phyloP scores from a whole-genome alignment of 2,888 invertebrate genomes.

The Heliconius ethilla region DNA sequence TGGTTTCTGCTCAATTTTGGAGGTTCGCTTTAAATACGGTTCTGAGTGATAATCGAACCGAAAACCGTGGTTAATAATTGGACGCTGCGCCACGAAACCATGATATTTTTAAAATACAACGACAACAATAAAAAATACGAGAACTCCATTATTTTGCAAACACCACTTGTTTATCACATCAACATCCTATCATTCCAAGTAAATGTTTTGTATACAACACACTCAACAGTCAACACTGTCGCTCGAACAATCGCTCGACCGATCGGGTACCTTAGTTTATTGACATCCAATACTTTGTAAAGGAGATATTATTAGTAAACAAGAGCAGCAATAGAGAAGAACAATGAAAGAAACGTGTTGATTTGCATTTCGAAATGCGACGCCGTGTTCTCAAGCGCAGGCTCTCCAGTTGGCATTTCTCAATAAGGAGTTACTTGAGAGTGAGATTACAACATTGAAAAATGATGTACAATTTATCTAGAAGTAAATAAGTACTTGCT shows the following conservation, averaged over 20 bases:
- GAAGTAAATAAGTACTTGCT: conserved; percentile 11
- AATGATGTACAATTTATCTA: conserved; percentile 26
- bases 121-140: not conserved
- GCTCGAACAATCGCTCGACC: conserved; percentile 33
- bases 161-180: not conserved
- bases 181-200: conserved; percentile 18
- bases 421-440: conserved; percentile 35
- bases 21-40: too few species aligned
- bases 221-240: conserved; percentile 20
- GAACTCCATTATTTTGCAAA: not conserved
- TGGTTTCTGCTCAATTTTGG: too few species aligned
- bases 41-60: not conserved
- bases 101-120: not conserved
- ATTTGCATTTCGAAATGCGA: conserved; percentile 62
- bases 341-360: conserved; percentile 54
- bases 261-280: conserved; percentile 41
- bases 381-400: conserved; percentile 47
- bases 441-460: conserved; percentile 30
- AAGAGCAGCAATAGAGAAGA: conserved; percentile 41
- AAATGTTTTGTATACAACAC: conserved; percentile 29
- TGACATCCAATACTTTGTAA: conserved; percentile 46
- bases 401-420: conserved; percentile 39
- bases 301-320: conserved; percentile 46
- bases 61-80: not conserved
- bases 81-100: not conserved